Evolutionary conservation across 2,797 vertebrate species (phyloP).

Genomic region (Limosa lapponica): DNA sequence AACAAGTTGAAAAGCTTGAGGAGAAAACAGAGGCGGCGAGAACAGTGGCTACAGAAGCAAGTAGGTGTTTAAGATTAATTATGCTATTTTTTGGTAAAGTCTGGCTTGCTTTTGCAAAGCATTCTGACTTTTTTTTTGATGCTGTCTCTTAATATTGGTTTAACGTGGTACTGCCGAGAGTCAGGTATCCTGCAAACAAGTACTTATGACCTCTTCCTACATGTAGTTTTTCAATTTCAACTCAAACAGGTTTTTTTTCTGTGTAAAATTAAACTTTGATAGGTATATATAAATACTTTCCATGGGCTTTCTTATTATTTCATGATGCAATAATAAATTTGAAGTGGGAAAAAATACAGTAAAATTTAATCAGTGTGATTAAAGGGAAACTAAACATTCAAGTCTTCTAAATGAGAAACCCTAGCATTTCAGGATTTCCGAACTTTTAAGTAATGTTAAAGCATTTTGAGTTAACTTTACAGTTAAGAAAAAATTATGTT

Average conservation of each 20-base stretch:
- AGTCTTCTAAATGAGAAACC: neutral
- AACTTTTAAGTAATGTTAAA: neutral
- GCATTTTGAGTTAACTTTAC: neutral
- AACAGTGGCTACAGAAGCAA: constrained; percentile 85
- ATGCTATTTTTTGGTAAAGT: neutral
- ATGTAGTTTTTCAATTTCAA: neutral
- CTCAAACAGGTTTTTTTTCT: rapidly evolving
- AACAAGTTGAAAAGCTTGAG: constrained; percentile 84
- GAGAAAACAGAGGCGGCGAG: constrained; percentile 82
- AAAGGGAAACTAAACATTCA: neutral
- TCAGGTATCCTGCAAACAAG: neutral
- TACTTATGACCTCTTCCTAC: neutral
- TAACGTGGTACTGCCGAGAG: neutral
- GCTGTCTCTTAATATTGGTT: neutral
- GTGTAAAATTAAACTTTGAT: neutral
- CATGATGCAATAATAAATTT: neutral
- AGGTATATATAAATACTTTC: neutral
- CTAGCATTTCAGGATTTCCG: neutral
- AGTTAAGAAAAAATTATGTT: neutral
- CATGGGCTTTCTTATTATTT: neutral
- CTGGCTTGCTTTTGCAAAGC: neutral
- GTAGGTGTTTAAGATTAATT: constrained; percentile 54
- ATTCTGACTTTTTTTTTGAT: neutral
- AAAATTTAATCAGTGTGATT: neutral
- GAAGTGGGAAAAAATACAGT: neutral